Evolutionary conservation across 2,888 invertebrate species (phyloP), one percentile per base, ranked within the genome.

Genomic region (Drosophila affinis): DNA sequence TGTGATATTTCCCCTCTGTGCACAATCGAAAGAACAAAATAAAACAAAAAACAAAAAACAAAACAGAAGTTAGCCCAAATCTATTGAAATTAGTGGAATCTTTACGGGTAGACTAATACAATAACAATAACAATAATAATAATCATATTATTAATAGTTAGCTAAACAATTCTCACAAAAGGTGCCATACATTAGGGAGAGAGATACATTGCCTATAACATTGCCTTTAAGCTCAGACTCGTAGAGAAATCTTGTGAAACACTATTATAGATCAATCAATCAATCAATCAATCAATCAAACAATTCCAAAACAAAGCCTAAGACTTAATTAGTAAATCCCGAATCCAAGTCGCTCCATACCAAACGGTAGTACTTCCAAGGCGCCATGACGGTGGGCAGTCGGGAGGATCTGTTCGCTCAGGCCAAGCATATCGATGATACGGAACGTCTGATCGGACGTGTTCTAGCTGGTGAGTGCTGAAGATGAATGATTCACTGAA

Each of bases 321-420:
- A 65, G 61, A 52, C 48, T 29, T 48, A 44, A n/a, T 62, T 48
- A 65, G 62, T 21, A 24, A 49, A 45, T 62, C 27, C 24, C 54
- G 21, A 18, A 32, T 48, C 18, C 49, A 10, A 63, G 32, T 51
- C 14, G 59, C 34, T 21, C 21, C 21, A 21, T 21, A 21, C 45
- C 24, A 6, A 68, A 27, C 24, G 39, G 3, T 9, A 27, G 45
- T 10, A 61, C 47, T 47, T 24, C 24, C 0, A 34, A 34, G 39
- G n/a, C 58, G 86, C 75, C 72, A 92, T 92, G 92, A 92, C 92
- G 49, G 91, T 92, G 78, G 91, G 91, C 56, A 91, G 90, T 73
- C 88, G 91, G 39, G 92, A 92, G 77, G 91, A 92, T 86, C 86
- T 92, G 27, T 92, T 92, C 82, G 90, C 91, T 47, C 90, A 84